Base-by-base conservation (phyloP, 2,888 invertebrate genomes). In the Amblyteles armatorius region DNA sequence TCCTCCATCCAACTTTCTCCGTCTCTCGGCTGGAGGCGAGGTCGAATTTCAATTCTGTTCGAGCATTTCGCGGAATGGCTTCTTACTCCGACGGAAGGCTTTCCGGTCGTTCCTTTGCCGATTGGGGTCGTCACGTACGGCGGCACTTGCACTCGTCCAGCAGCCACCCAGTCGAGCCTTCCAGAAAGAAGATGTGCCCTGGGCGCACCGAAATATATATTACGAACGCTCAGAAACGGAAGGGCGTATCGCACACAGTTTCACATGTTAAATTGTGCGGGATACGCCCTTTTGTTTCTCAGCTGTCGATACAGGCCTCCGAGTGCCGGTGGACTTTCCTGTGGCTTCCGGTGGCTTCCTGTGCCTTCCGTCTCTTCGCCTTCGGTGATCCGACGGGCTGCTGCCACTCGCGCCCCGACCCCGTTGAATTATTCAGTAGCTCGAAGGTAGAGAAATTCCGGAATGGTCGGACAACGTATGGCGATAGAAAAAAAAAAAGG, bases 401-500 rank as follows among this genome's bases (percentile, higher is more conserved):
- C 48, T 29, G 13, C n/a, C 74, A 29, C 19, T 29, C 22, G 44
- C 26, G 26, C 60, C 29, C 9, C 26, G 44, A 57, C 29, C 73
- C 36, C 63, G 63, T 63, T 74, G 74, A 63, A 74, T 74, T 63
- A 74, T 74, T 74, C 74, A 74, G n/a, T 44, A n/a, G 9, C n/a
- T 26, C 44, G 40, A 57, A 74, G 11, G 63, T 29, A 60, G 48
- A 29, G 29, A 60, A 74, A 74, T 63, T 63, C 63, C n/a, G 48
- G 44, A 48, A 73, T 60, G 48, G 44, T 44, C 63, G 74, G 74
- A 63, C 74, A 74, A 74, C 73, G 73, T 57, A 33, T 29, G 63
- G 63, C 60, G 60, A 44, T 74, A 19, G 33, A 19, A 5, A 44
- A 22, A 33, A n/a, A 60, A 63, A 19, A 65, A n/a, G n/a, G n/a